phyloP scores from a whole-genome alignment of 2,113 vertebrate genomes.

The Urocolius indicus region DNA sequence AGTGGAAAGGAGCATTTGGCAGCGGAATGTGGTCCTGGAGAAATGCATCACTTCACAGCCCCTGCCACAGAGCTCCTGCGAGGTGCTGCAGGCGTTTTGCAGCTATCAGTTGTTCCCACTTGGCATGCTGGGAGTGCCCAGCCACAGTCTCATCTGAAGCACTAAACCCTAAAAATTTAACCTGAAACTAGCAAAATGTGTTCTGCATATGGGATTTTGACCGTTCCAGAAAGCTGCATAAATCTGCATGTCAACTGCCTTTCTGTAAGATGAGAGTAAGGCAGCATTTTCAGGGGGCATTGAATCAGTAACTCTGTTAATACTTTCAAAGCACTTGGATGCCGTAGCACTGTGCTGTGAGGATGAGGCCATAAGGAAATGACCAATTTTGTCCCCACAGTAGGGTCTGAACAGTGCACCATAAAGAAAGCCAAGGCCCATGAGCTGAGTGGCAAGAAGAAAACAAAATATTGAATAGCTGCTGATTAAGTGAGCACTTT shows the following conservation, averaged over 20 bases:
- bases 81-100: background rate
- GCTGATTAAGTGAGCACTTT: background rate
- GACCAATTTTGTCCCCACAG: background rate
- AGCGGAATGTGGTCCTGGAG: background rate
- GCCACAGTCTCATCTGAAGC: background rate
- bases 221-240: background rate
- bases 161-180: background rate
- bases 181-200: background rate
- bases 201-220: background rate
- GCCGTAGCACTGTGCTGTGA: background rate
- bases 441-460: background rate
- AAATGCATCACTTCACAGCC: background rate
- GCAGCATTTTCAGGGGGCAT: background rate
- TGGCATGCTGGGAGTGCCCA: background rate
- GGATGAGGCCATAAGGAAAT: background rate
- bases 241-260: background rate
- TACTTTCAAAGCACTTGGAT: background rate
- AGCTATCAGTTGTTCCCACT: background rate
- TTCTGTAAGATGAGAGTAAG: background rate
- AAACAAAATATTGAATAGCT: background rate
- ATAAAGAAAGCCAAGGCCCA: background rate
- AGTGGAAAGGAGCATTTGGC: background rate
- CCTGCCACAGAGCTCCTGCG: rapidly evolving
- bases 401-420: rapidly evolving
- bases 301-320: background rate